A percentile compares a stretch with the other conserved stretches of the same genome.
Conservation (phyloP, 2,888 invertebrate genomes). For the Sthenelais limicola region DNA sequence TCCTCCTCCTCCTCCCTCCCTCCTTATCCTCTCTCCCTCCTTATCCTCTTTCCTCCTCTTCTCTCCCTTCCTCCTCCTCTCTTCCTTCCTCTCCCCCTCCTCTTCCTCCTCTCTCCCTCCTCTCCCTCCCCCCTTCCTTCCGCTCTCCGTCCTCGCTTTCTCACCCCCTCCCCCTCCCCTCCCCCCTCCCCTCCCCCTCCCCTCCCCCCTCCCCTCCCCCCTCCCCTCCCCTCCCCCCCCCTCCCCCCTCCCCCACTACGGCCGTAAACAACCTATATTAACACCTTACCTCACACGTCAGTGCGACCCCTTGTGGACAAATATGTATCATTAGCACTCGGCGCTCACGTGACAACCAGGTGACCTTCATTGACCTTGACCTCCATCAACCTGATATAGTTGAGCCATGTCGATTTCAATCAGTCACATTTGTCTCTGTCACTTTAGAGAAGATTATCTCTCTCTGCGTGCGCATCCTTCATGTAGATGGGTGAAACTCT, state of each 20-base stretch:
- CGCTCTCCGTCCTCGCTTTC: background rate
- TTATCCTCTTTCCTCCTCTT: background rate
- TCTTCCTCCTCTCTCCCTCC: background rate
- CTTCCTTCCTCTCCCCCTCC: background rate
- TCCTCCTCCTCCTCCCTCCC: background rate
- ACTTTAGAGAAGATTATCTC: too few species aligned
- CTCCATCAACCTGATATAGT: background rate
- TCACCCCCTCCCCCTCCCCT: background rate
- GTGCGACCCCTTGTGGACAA: background rate
- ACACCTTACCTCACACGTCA: background rate
- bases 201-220: background rate
- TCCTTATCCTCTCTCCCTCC: background rate
- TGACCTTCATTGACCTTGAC: background rate
- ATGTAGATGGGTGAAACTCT: too few species aligned
- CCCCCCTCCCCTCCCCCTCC: background rate
- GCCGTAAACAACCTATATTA: background rate
- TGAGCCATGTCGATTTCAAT: too few species aligned
- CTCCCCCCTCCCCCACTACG: background rate
- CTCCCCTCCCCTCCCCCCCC: background rate
- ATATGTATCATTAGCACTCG: background rate
- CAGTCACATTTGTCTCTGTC: too few species aligned
- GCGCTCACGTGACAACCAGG: background rate
- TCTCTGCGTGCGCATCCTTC: too few species aligned
- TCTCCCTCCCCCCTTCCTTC: background rate
- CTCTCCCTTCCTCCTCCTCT: background rate